phyloP scores from a whole-genome alignment of 2,888 invertebrate species.

The Rotaria macrura region DNA sequence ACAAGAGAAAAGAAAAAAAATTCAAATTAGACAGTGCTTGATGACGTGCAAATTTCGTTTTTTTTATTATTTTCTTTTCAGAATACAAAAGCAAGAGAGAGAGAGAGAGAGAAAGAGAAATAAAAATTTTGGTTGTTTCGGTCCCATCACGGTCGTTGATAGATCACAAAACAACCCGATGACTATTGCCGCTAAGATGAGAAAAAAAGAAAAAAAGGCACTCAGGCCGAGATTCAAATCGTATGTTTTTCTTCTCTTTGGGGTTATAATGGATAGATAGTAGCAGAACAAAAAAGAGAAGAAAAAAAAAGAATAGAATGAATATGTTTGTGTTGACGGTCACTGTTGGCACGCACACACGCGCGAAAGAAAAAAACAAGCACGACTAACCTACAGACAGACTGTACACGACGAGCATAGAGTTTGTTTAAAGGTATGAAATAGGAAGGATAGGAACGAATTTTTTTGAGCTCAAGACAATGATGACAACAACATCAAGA shows the following conservation, averaged over 20 bases:
- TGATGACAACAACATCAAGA: background rate
- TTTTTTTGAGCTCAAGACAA: constrained; percentile 4
- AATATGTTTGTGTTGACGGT: background rate
- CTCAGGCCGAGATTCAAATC: background rate
- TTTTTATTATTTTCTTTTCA: background rate
- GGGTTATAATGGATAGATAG: background rate
- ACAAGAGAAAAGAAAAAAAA: background rate
- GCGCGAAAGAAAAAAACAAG: background rate
- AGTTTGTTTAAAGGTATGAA: background rate
- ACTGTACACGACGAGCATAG: constrained; percentile 6
- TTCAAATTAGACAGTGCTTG: constrained; percentile 11
- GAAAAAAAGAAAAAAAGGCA: background rate
- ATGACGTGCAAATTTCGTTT: constrained; percentile 8
- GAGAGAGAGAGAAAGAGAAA: background rate
- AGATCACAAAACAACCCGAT: background rate
- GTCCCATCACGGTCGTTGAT: background rate
- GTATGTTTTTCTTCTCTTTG: background rate
- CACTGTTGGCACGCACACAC: background rate
- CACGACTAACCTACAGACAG: constrained; percentile 15
- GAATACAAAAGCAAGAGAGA: background rate
- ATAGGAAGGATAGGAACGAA: constrained; percentile 5
- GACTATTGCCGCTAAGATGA: background rate
- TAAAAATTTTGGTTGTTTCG: background rate
- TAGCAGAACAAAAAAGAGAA: background rate
- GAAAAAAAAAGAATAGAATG: background rate